phyloP scores from a whole-genome alignment of 2,797 vertebrate species.

The Poecilia gillii region DNA sequence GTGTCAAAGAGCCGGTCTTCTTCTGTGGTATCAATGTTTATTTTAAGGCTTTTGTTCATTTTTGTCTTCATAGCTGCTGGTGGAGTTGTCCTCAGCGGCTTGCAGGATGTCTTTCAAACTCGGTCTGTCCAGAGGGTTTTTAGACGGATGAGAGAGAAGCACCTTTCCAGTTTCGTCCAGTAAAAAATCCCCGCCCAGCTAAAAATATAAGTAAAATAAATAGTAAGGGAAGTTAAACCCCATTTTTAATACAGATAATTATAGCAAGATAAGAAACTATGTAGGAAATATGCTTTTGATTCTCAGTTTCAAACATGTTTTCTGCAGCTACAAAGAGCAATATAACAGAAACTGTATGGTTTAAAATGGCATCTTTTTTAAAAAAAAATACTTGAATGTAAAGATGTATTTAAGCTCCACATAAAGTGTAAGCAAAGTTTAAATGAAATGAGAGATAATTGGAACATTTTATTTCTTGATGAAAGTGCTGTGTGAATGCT shows the following conservation, averaged over 20 bases:
- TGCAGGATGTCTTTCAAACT: slow-evolving; percentile 56
- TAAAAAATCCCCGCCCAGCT: slow-evolving; percentile 82
- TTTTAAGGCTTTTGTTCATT: neutral
- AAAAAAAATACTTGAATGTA: neutral
- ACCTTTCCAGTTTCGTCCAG: slow-evolving; percentile 72
- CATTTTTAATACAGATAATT: neutral
- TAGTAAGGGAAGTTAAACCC: neutral
- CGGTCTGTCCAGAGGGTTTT: slow-evolving; percentile 71
- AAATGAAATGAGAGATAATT: neutral
- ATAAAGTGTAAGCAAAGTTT: neutral
- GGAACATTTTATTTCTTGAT: neutral
- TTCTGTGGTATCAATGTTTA: slow-evolving; percentile 34
- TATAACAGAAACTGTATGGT: neutral
- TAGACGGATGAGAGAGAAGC: slow-evolving; percentile 66
- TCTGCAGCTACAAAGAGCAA: neutral
- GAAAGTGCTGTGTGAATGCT: neutral
- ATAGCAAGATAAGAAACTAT: neutral
- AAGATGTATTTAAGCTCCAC: neutral
- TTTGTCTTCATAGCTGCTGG: neutral
- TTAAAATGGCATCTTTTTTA: neutral
- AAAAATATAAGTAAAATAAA: slow-evolving; percentile 9
- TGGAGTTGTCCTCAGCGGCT: neutral
- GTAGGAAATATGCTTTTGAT: neutral
- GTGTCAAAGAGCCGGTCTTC: slow-evolving; percentile 46
- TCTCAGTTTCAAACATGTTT: neutral